phyloP scores from a whole-genome alignment of 1,140 invertebrate species.

The Heterodera schachtii region DNA sequence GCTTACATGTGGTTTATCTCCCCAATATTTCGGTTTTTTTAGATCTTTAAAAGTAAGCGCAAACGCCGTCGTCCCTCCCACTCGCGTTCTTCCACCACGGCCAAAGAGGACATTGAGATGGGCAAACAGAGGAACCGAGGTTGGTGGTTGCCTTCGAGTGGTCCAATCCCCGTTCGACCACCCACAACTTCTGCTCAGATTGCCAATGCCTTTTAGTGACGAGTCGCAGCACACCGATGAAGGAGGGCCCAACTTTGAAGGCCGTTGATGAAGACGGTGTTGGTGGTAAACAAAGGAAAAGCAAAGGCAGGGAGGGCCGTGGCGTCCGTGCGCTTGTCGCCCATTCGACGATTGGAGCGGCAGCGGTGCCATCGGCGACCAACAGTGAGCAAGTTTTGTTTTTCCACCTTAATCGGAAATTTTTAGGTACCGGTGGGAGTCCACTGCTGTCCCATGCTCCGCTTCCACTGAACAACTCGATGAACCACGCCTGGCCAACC shows the following conservation, averaged over 20 bases:
- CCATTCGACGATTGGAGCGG: not conserved
- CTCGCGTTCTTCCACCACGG: not conserved
- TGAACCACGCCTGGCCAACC: not conserved
- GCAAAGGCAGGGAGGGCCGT: not conserved
- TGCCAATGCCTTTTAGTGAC: conserved; percentile 26
- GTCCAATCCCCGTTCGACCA: not conserved
- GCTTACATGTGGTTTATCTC: conserved; percentile 1
- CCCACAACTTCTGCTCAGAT: conserved; percentile 14
- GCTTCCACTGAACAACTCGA: not conserved
- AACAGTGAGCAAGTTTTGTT: not conserved
- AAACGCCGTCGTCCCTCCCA: conserved; percentile 19
- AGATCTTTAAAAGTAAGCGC: conserved; percentile 43
- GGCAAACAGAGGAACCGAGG: conserved; percentile 17
- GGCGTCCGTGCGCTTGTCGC: not conserved
- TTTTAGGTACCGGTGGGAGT: conserved; percentile 4
- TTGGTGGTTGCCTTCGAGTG: conserved; percentile 7
- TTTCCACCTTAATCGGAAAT: not conserved
- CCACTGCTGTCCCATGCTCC: not conserved
- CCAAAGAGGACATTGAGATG: conserved; percentile 21
- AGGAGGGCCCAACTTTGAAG: not conserved
- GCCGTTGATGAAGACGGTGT: not conserved
- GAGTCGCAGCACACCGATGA: conserved; percentile 6
- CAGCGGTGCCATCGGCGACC: not conserved
- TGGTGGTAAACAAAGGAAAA: not conserved
- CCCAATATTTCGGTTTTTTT: not conserved